Base-by-base conservation (phyloP, 1,140 invertebrate genomes). In the Drosophila virilis region DNA sequence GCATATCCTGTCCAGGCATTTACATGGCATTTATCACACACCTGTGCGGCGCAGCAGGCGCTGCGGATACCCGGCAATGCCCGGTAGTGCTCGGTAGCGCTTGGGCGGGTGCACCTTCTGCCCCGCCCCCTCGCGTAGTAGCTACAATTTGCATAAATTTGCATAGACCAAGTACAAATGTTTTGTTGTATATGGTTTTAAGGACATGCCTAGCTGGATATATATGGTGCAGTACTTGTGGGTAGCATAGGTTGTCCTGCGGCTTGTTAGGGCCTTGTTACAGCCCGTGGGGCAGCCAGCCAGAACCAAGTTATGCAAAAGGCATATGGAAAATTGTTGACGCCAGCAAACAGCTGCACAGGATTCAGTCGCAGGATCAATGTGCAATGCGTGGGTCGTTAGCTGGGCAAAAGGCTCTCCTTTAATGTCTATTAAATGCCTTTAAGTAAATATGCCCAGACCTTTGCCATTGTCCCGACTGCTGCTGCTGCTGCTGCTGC, bases 81-180 rank as follows among this genome's bases (percentile, higher is more conserved):
- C 46, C 2, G 17, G 1, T 13, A n/a, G 40, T 5, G 40, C 12
- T 13, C 15, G 15, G 8, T 7, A 48, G 46, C 7, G 46, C 17
- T 10, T 10, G 17, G 17, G 17, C 37, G n/a, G 48, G 32, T 52
- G 55, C 22, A 4, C 22, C 22, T 28, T 5, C 22, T 22, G 22
- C 22, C 2, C 22, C 22, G 2, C 22, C 22, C 22, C 22, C 22
- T 5, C 3, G 22, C 22, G 22, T 3, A 5, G 22, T 28, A 3
- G 22, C 58, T 37, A 84, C 80, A 74, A 88, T 88, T 88, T 77
- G 74, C 83, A 88, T 88, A 83, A 80, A 88, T 88, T 88, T 88
- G 70, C 74, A 88, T 83, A 65, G 9, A 48, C 15, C 37, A 43
- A 40, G 40, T 32, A 67, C 32, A 46, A 54, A 46, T 71, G 22